A percentile compares a stretch with the other conserved stretches of the same genome.
Evolutionary conservation across 2,113 vertebrate species (phyloP).

Genomic region (Garra rufa): DNA sequence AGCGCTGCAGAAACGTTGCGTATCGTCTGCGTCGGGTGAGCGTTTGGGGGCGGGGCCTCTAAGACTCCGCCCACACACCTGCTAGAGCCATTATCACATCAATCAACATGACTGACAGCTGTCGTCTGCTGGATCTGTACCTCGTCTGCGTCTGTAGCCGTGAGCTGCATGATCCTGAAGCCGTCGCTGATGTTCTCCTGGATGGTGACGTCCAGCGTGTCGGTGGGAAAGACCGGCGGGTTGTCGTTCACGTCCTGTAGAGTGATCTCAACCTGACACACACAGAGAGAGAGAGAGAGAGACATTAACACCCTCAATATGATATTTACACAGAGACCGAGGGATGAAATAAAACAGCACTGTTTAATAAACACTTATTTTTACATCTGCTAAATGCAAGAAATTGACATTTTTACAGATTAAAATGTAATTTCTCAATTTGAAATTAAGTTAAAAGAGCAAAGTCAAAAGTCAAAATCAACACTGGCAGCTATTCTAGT

Average conservation of each 20-base stretch:
- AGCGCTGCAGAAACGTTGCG: background rate
- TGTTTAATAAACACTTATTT: background rate
- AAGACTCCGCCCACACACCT: background rate
- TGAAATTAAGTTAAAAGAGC: background rate
- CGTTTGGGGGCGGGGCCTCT: background rate
- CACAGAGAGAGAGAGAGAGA: conserved; percentile 8
- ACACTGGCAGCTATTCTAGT: background rate
- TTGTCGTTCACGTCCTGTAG: conserved; percentile 99
- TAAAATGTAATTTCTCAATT: no score
- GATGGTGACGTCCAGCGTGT: conserved; percentile 90
- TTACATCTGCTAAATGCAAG: background rate
- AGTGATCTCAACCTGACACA: conserved; percentile 94
- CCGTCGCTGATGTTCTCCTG: conserved; percentile 96
- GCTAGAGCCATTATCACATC: conserved; percentile 38
- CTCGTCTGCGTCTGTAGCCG: conserved; percentile 91
- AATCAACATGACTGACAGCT: conserved; percentile 8
- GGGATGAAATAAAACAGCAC: background rate
- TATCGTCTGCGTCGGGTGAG: no score
- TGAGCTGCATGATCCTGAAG: conserved; percentile 94
- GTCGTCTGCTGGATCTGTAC: no score
- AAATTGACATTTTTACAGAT: background rate
- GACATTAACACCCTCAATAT: background rate
- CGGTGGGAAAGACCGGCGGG: conserved; percentile 93
- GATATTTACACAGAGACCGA: background rate
- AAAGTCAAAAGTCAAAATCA: background rate